phyloP scores from a whole-genome alignment of 2,113 vertebrate genomes.

The Rhinoptilus africanus region DNA sequence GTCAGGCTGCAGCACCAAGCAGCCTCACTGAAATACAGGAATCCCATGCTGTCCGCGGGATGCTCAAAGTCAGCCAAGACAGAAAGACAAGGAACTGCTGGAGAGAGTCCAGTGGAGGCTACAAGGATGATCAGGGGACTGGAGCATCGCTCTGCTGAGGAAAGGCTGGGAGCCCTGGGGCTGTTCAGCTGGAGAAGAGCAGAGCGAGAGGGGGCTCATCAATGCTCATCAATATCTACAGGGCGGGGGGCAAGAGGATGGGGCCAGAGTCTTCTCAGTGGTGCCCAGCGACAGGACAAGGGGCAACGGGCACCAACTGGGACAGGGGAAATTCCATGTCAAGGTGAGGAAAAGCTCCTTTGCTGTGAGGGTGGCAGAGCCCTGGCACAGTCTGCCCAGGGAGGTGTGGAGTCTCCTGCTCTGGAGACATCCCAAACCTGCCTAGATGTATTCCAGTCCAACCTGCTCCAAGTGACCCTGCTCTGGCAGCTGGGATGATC shows the following conservation, averaged over 20 bases:
- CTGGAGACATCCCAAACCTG: not conserved
- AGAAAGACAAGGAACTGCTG: not conserved
- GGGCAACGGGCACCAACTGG: not conserved
- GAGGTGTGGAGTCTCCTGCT: not conserved
- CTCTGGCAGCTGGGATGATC: not conserved
- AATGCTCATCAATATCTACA: not conserved
- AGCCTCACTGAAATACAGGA: not conserved
- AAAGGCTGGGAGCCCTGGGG: not conserved
- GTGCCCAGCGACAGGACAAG: not conserved
- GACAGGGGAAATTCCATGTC: not conserved
- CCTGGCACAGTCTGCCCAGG: not conserved
- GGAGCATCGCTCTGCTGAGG: no score
- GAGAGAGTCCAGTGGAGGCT: not conserved
- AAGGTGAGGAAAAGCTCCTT: not conserved
- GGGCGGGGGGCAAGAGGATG: not conserved
- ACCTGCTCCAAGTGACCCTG: not conserved
- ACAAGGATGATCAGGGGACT: not conserved
- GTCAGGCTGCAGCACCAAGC: not conserved
- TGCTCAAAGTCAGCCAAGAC: not conserved
- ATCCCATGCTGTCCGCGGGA: not conserved
- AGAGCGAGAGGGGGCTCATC: not conserved
- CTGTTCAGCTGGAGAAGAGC: not conserved
- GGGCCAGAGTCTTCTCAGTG: not conserved
- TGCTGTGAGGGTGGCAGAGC: not conserved
- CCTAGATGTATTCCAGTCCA: not conserved